A percentile compares a stretch with the other conserved stretches of the same genome.
Evolutionary conservation across 2,888 invertebrate species (phyloP).

Genomic region (Patella depressa): DNA sequence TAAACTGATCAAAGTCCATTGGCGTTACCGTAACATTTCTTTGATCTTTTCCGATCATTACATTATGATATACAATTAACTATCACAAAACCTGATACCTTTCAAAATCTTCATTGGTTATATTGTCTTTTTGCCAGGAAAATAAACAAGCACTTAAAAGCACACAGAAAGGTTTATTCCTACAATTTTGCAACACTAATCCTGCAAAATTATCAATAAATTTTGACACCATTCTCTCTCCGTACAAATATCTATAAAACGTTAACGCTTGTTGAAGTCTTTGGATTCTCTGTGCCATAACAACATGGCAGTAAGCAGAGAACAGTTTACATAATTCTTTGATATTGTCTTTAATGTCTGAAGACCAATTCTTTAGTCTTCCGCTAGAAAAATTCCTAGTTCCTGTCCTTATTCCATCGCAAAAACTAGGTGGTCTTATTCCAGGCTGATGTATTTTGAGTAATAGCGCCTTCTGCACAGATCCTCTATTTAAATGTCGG

Average conservation of each 20-base stretch:
- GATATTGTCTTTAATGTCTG: constrained; percentile 38
- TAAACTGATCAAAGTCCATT: no score
- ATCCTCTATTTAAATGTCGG: no score
- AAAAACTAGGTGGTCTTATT: no score
- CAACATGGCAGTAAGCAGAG: constrained; percentile 58
- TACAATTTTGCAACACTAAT: constrained; percentile 26
- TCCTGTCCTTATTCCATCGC: background rate
- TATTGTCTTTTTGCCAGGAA: constrained; percentile 60
- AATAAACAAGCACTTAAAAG: constrained; percentile 59
- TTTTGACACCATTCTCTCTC: constrained; percentile 41
- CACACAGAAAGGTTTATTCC: constrained; percentile 33
- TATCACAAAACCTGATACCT: constrained; percentile 39
- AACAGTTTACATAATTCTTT: constrained; percentile 41
- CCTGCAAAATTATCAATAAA: constrained; percentile 43
- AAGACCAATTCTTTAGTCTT: background rate
- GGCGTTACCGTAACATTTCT: background rate
- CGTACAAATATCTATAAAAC: constrained; percentile 60
- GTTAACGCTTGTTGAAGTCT: constrained; percentile 52
- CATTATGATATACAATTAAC: background rate
- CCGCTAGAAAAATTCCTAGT: background rate
- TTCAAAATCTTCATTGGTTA: constrained; percentile 59
- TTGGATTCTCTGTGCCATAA: constrained; percentile 57
- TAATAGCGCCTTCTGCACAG: no score
- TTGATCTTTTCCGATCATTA: background rate
- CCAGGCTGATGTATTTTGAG: no score